Base-by-base conservation (phyloP, 2,797 vertebrate genomes). In the Gymnothorax javanicus region DNA sequence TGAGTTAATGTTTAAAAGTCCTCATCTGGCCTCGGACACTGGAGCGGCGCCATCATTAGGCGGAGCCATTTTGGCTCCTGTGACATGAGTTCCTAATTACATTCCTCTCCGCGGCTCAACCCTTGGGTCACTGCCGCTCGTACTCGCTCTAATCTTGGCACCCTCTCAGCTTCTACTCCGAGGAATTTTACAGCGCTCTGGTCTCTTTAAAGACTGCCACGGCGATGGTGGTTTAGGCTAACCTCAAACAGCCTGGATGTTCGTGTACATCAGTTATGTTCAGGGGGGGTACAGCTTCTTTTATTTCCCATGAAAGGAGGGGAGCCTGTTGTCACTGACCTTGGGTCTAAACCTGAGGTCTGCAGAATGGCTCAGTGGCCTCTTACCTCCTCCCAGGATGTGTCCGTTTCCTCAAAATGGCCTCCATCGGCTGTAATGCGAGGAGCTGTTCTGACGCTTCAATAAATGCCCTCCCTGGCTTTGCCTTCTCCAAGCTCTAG, bases 21-120 rank as follows among this genome's bases (percentile, higher is more conserved):
- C 96, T 96, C 96, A 96, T 96, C 95, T 89, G 91, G 91, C 92
- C 77, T 79, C 90, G 92, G 88, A 92, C 87, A 90, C 93, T 91
- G 89, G 90, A 91, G 90, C 92, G 86, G 88, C 89, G 88, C 90
- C 91, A 90, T 88, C 92, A 95, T 96, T 95, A 95, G 89, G 88
- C 91, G 85, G 83, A 93, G 92, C 90, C 94, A 90, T 95, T 92
- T 56, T 88, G 94, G 93, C 94, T 94, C 64, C n/a, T 4, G 33
- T 57, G 50, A 56, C 50, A 7, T 71, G 62, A 58, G 59, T 20
- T 8, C 23, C 4, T 69, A 79, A 82, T 82, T 86, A 86, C 82
- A 82, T 56, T 85, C 77, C 60, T 82, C 12, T 2, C 1, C 52
- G 17, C 33, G 54, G 50, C 59, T 7, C 8, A n/a, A 8, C 50